Evolutionary conservation across 2,888 invertebrate species (phyloP), one percentile per base, ranked within the genome.

Genomic region (Catocala nupta): DNA sequence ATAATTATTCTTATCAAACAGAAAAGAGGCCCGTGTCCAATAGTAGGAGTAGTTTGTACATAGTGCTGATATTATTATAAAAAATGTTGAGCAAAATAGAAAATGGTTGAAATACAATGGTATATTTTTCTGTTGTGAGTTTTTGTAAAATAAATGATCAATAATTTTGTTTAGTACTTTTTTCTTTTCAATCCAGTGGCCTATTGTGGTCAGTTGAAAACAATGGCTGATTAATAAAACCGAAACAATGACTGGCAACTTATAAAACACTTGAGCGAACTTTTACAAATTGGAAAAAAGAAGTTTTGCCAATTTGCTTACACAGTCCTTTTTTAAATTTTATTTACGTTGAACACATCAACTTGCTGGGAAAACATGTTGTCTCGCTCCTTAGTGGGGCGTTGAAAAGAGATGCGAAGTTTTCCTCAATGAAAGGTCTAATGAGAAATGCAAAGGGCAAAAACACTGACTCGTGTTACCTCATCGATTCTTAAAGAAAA

Each of bases 151-250:
- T 47, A 16, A 42, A 48, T 16, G 16, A 16, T 25, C 36, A 55
- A 55, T 5, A 6, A 10, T n/a, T 48, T 25, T 25, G 25, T 48
- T 36, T 10, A n/a, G 8, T 56, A 7, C 3, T 10, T 49, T 43
- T 25, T 49, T 25, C 9, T 11, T 48, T 25, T 42, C 25, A 12
- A 36, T 55, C 60, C 61, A 69, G 47, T 45, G 54, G 57, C 59
- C 62, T 56, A 64, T 69, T 72, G 58, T 66, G 56, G 53, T 61
- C 55, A 12, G 61, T 61, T 65, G 54, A 67, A 68, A 80, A 80
- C 78, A 80, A 80, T 79, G 58, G 71, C 63, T 65, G 73, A 75
- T 76, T 79, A 77, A 59, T 70, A 66, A 72, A 74, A 55, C 42
- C 53, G 66, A 65, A 74, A 80, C 80, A 80, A 75, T 73, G 73